A percentile compares a stretch with the other conserved stretches of the same genome.
Conservation (phyloP, 2,797 vertebrate genomes). For the Megalops cyprinoides region DNA sequence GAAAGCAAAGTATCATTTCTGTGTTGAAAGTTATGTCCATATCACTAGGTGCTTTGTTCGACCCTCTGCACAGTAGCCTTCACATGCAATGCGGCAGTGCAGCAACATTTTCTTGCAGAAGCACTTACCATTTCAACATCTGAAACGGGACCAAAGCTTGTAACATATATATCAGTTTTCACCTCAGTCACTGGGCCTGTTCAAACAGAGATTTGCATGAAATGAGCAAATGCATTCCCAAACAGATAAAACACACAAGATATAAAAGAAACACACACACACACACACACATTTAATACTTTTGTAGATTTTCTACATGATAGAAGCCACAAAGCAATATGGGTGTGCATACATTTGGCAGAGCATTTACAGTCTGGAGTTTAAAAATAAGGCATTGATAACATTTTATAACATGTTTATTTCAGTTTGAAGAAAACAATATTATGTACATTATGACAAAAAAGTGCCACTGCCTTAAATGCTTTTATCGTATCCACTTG, state of each 20-base stretch:
- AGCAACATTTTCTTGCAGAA: not conserved
- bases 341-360: not conserved
- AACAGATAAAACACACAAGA: constrained; percentile 6
- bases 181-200: constrained; percentile 97
- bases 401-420: not conserved
- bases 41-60: no score
- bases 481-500: no score
- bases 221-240: not conserved
- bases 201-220: constrained; percentile 39
- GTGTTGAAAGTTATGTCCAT: not conserved
- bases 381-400: not conserved
- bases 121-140: constrained; percentile 98
- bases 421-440: not conserved
- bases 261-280: not conserved
- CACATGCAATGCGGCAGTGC: not conserved
- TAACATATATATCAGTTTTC: constrained; percentile 99
- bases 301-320: not conserved
- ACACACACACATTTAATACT: not conserved
- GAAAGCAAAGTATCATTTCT: not conserved
- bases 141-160: constrained; percentile 98
- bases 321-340: not conserved
- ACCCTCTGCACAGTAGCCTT: not conserved
- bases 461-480: not conserved
- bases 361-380: no score
- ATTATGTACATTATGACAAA: not conserved